A percentile compares a stretch with the other conserved stretches of the same genome.
Evolutionary conservation across 2,888 invertebrate species (phyloP).

Genomic region (Dasysyrphus albostriatus): DNA sequence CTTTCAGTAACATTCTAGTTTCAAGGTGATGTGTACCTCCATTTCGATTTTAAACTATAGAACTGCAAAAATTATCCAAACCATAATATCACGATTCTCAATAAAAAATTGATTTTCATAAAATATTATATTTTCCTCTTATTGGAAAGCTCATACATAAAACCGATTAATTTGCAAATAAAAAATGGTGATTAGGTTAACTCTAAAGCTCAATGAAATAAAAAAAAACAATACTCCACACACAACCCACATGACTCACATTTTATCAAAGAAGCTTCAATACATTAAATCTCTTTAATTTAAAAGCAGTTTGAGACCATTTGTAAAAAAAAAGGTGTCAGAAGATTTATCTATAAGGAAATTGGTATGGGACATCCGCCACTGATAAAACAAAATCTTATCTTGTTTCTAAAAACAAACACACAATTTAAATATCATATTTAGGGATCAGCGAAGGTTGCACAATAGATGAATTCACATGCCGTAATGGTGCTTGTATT

Average conservation of each 20-base stretch:
- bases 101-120: neutral
- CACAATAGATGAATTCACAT: constrained; percentile 85
- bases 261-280: neutral
- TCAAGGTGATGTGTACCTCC: neutral
- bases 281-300: neutral
- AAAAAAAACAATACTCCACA: too few species aligned
- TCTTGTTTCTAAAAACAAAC: constrained; percentile 55
- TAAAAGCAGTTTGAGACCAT: neutral
- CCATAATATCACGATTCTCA: neutral
- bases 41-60: neutral
- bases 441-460: constrained; percentile 59
- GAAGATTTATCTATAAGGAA: neutral
- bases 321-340: neutral
- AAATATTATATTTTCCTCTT: too few species aligned
- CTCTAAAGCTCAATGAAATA: neutral
- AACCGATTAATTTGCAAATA: too few species aligned
- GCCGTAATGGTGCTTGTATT: constrained; percentile 87
- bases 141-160: too few species aligned
- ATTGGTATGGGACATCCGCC: constrained; percentile 27
- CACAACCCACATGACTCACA: neutral
- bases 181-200: neutral
- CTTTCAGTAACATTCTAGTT: neutral
- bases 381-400: constrained; percentile 20
- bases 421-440: constrained; percentile 64
- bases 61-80: neutral